Evolutionary conservation across 2,888 invertebrate genomes (phyloP).

Genomic region (Cacoxenus indagator): DNA sequence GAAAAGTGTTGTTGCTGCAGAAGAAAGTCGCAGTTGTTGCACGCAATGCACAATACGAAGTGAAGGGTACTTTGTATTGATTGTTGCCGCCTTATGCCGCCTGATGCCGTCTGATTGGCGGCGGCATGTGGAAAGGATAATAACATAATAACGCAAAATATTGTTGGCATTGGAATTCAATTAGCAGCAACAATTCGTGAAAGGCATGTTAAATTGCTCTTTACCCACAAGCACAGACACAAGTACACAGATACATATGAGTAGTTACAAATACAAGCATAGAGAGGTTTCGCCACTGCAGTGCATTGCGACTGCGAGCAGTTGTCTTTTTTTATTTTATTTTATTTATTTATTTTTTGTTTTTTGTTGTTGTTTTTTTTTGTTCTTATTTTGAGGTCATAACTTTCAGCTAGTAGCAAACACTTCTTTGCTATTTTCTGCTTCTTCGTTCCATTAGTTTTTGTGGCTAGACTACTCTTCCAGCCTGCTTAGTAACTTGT

Average conservation of each 20-base stretch:
- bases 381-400: slow-evolving; percentile 11
- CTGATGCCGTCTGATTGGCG: slow-evolving; percentile 10
- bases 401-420: slow-evolving; percentile 4
- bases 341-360: neutral
- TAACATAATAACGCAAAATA: slow-evolving; percentile 63
- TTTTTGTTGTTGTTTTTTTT: neutral
- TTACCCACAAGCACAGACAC: neutral
- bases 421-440: neutral
- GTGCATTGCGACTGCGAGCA: neutral
- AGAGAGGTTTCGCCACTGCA: neutral
- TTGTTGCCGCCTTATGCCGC: slow-evolving; percentile 1
- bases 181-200: slow-evolving; percentile 37
- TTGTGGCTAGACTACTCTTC: neutral
- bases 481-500: slow-evolving; percentile 5
- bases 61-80: no score
- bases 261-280: neutral
- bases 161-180: slow-evolving; percentile 62
- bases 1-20: slow-evolving; percentile 18
- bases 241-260: neutral
- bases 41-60: slow-evolving; percentile 45
- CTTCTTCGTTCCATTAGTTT: neutral
- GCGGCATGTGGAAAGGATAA: slow-evolving; percentile 38
- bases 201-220: slow-evolving; percentile 12
- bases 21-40: slow-evolving; percentile 48
- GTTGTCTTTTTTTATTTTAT: no score